phyloP scores from a whole-genome alignment of 1,140 invertebrate genomes.

The Coboldia fuscipes region DNA sequence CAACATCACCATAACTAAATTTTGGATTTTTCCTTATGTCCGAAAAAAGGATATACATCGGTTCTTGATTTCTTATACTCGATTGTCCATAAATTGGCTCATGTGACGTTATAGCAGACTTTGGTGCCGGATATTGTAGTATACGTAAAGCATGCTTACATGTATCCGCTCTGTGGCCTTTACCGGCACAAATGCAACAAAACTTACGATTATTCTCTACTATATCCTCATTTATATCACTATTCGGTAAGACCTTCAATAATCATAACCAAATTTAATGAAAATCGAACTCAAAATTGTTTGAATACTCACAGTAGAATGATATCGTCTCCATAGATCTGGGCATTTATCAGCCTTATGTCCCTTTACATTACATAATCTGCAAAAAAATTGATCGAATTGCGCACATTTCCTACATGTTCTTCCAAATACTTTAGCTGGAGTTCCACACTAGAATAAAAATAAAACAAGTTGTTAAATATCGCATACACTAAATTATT shows the following conservation, averaged over 20 bases:
- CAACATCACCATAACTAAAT: background rate
- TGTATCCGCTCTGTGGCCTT: slow-evolving; percentile 34
- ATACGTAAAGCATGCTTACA: slow-evolving; percentile 17
- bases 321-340: slow-evolving; percentile 43
- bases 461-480: slow-evolving; percentile 2
- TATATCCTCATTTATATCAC: slow-evolving; percentile 15
- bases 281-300: background rate
- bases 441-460: slow-evolving; percentile 31
- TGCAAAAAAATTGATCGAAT: slow-evolving; percentile 26
- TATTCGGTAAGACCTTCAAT: slow-evolving; percentile 21
- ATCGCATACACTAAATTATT: slow-evolving; percentile 3
- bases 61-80: background rate
- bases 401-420: slow-evolving; percentile 33
- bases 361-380: slow-evolving; percentile 31
- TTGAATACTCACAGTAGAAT: slow-evolving; percentile 34
- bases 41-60: background rate
- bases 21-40: background rate
- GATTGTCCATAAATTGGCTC: slow-evolving; percentile 13
- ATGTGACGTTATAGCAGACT: slow-evolving; percentile 11
- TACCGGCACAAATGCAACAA: slow-evolving; percentile 36
- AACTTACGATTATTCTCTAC: slow-evolving; percentile 22
- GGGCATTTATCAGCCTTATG: slow-evolving; percentile 34
- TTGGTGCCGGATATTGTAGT: slow-evolving; percentile 7
- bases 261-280: slow-evolving; percentile 1
- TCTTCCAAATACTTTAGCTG: slow-evolving; percentile 26